phyloP scores from a whole-genome alignment of 2,113 vertebrate species.

The Calonectris borealis region DNA sequence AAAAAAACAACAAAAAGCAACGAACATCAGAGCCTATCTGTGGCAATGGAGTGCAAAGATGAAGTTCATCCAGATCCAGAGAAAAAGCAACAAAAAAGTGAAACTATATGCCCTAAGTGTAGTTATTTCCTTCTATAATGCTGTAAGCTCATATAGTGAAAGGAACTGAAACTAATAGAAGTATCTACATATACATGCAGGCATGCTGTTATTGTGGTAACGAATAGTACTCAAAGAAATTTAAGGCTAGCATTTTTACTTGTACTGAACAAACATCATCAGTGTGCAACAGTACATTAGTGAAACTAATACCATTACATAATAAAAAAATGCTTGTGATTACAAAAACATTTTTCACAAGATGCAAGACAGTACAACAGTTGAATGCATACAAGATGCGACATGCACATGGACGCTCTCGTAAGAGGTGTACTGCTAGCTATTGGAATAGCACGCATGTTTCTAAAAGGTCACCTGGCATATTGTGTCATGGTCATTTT shows the following conservation, averaged over 20 bases:
- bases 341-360: background rate
- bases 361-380: background rate
- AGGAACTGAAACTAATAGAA: background rate
- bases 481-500: background rate
- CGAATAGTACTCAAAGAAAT: background rate
- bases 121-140: background rate
- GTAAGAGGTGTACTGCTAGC: background rate
- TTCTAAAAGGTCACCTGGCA: background rate
- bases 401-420: no score
- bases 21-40: background rate
- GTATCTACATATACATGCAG: background rate
- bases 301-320: background rate
- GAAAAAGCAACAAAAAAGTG: background rate
- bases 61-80: background rate
- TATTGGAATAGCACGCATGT: fast-evolving
- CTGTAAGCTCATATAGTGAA: background rate
- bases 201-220: background rate
- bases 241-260: background rate
- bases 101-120: background rate
- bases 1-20: background rate
- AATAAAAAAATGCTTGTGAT: background rate
- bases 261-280: background rate
- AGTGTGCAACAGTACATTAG: background rate
- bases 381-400: fast-evolving
- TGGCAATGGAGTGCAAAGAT: background rate